Conservation (phyloP, 2,888 invertebrate species). For the Parnassius mnemosyne region DNA sequence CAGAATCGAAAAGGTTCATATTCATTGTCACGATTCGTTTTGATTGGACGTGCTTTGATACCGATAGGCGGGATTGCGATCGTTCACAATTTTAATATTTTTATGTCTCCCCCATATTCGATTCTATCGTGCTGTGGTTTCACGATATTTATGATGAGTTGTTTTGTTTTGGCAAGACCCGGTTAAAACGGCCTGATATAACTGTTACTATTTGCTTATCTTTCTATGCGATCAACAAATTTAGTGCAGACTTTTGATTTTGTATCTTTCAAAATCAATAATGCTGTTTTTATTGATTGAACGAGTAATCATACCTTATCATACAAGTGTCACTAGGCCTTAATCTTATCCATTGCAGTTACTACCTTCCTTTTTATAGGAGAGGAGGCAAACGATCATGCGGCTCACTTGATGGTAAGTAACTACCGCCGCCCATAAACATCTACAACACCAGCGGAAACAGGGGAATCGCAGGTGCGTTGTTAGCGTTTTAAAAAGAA, state of each 20-base stretch:
- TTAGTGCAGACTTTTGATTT: conserved; percentile 10
- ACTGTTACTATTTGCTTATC: conserved; percentile 35
- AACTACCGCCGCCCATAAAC: too few relatives aligned
- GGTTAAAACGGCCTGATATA: conserved; percentile 41
- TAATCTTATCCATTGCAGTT: too few relatives aligned
- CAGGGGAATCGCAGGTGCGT: too few relatives aligned
- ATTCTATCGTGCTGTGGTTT: conserved; percentile 69
- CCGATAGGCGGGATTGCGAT: conserved; percentile 74
- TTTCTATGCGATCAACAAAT: conserved; percentile 9
- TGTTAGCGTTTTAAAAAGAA: too few relatives aligned
- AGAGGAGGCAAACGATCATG: too few relatives aligned
- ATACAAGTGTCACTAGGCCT: too few relatives aligned
- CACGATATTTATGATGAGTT: conserved; percentile 65
- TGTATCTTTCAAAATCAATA: too few relatives aligned
- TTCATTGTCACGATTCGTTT: conserved; percentile 78
- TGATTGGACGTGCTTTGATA: conserved; percentile 80
- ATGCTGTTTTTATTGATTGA: too few relatives aligned
- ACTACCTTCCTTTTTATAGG: too few relatives aligned
- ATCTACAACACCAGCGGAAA: too few relatives aligned
- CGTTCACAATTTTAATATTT: conserved; percentile 73
- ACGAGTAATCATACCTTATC: too few relatives aligned
- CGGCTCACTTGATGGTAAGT: too few relatives aligned
- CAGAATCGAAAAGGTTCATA: conserved; percentile 73
- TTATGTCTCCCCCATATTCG: conserved; percentile 67
- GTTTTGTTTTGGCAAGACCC: conserved; percentile 60